These are phyloP conservation scores for Pelochelys cantorii DNA, from an alignment of 2,797 vertebrate genomes.

Conservation along the genomic window DNA sequence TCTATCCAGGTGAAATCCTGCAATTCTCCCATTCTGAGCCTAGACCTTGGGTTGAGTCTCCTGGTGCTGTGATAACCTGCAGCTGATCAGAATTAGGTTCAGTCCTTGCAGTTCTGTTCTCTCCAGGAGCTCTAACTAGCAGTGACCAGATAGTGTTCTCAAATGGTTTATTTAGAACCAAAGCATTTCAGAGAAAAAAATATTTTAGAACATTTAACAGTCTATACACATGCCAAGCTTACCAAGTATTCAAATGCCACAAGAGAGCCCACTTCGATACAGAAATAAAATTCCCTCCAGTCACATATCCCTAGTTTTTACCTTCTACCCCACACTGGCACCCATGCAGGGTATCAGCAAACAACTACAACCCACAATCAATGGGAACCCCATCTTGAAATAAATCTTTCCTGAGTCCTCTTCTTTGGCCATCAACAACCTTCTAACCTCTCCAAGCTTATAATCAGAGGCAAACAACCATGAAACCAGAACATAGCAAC, in stretches of 20 bases:
- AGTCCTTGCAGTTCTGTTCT: neutral
- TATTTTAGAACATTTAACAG: neutral
- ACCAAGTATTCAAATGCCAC: neutral
- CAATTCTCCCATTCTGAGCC: no score
- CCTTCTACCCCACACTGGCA: no score
- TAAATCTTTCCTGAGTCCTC: neutral
- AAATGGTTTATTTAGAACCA: neutral
- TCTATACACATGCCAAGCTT: neutral
- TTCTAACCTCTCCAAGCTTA: no score
- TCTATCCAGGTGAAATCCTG: no score
- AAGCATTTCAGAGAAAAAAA: neutral
- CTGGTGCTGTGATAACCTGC: neutral
- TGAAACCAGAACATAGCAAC: no score
- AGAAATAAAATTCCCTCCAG: neutral
- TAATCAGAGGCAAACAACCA: neutral
- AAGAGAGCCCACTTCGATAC: neutral
- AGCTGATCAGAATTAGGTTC: neutral
- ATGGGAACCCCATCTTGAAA: neutral
- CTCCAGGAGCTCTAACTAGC: neutral
- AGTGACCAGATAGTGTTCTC: neutral
- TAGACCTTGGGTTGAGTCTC: neutral
- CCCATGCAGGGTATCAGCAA: no score
- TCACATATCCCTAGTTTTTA: neutral
- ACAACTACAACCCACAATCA: neutral
- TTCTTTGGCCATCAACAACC: neutral